A percentile compares a stretch with the other conserved stretches of the same genome.
These are phyloP conservation scores for Dromius quadrimaculatus DNA, from an alignment of 2,888 invertebrate species.

Conservation along the genomic window DNA sequence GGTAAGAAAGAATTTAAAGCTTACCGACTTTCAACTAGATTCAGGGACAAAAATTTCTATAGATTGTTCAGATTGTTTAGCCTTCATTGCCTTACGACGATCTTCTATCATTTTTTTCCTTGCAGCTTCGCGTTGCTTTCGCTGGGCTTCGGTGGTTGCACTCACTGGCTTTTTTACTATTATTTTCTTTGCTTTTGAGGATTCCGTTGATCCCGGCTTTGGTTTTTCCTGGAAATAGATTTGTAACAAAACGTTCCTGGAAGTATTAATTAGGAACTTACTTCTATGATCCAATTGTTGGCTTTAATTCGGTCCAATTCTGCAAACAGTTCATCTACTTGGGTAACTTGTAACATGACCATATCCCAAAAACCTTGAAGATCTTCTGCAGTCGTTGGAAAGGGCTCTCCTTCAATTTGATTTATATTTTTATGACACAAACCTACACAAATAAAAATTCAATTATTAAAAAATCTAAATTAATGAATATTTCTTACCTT, in stretches of 20 bases:
- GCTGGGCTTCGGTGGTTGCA: conserved; percentile 67
- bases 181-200: conserved; percentile 61
- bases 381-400: conserved; percentile 90
- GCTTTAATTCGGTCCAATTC: conserved; percentile 74
- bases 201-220: conserved; percentile 55
- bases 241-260: background rate
- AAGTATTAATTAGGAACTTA: conserved; percentile 57
- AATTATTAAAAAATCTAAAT: conserved; percentile 5
- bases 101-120: conserved; percentile 85
- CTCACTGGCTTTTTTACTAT: conserved; percentile 65
- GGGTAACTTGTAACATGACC: conserved; percentile 91
- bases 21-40: conserved; percentile 62
- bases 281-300: conserved; percentile 76
- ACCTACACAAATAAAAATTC: conserved; percentile 66
- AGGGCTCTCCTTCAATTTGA: conserved; percentile 80
- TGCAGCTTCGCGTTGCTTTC: conserved; percentile 74
- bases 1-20: background rate
- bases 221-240: conserved; percentile 54
- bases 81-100: conserved; percentile 73
- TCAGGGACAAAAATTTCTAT: conserved; percentile 67
- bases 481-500: conserved; percentile 69
- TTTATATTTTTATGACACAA: conserved; percentile 76
- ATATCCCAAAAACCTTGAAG: conserved; percentile 98
- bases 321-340: conserved; percentile 83
- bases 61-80: conserved; percentile 58